Base-by-base conservation (phyloP, 2,797 vertebrate genomes). In the Fistularia tabacaria region DNA sequence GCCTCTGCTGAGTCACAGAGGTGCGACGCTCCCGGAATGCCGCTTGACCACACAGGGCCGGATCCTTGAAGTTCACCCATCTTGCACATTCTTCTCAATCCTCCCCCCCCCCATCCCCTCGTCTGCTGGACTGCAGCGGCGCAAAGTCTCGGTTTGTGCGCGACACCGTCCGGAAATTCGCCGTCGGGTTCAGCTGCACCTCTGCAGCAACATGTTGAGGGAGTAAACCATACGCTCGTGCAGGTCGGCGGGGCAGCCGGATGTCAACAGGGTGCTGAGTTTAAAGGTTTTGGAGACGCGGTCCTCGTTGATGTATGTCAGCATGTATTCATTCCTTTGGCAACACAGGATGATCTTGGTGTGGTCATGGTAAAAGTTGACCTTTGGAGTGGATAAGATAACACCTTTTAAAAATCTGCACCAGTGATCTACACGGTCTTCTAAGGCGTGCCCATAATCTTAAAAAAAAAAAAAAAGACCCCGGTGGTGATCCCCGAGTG, bases 361-460 rank as follows among this genome's bases (percentile, higher is more conserved):
- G 85, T 99, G 97, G 83, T 99, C 96, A 0, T 99, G 97, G 76
- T 99, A 98, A 83, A 99, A 99, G 77, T 99, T 99, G 54, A 99
- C 95, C 97, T 99, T 65, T 51, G 60, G 75, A 62, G 49, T 71
- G 9, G 4, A 56, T 46, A 42, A 44, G 1, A 59, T 1, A 9
- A 15, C 4, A 45, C 7, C 10, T 37, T 3, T 36, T n/a, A 6
- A 8, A 10, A 36, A 25, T 25, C 25, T 25, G 25, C 25, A 25
- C 25, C 25, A 25, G 25, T 25, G 25, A 25, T 25, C 25, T 25
- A 25, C 2, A 25, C 25, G 2, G 25, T 25, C 25, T 5, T 25
- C 25, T 25, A 25, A 25, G 5, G 25, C 5, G 5, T 25, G 25
- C 25, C 25, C 25, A 5, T 25, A 25, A 25, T 46, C 1, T 14